phyloP scores from a whole-genome alignment of 2,888 invertebrate genomes.

The Netelia virgata region DNA sequence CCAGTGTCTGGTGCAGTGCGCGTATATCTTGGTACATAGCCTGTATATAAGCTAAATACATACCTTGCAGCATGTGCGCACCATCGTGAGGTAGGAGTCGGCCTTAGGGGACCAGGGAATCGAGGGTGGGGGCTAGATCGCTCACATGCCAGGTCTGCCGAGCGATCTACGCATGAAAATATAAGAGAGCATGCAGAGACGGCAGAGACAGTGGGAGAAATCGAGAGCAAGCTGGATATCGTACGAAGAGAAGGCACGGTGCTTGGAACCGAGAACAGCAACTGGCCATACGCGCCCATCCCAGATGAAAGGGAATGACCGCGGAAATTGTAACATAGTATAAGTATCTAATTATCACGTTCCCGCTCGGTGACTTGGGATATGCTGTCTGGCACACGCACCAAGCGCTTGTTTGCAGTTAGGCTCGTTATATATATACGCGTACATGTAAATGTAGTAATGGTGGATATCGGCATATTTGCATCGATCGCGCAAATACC shows the following conservation, averaged over 20 bases:
- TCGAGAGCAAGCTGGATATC: constrained; percentile 12
- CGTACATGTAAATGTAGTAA: not conserved
- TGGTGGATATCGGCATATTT: not conserved
- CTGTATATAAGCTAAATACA: constrained; percentile 7
- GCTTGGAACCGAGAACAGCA: constrained; percentile 38
- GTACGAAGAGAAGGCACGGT: not conserved
- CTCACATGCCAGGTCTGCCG: not conserved
- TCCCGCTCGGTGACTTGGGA: constrained; percentile 59
- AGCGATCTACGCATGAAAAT: constrained; percentile 37
- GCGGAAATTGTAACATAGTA: constrained; percentile 78
- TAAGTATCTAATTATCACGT: constrained; percentile 77
- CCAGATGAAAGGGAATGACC: constrained; percentile 77
- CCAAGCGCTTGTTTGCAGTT: constrained; percentile 25
- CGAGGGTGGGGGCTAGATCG: not conserved
- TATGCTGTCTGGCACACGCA: constrained; percentile 30
- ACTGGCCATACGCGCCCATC: constrained; percentile 11
- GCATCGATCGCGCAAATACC: not conserved
- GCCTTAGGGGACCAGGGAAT: constrained; percentile 7
- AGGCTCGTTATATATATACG: not conserved
- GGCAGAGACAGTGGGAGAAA: constrained; percentile 10
- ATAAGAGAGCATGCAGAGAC: constrained; percentile 6
- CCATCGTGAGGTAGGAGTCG: not conserved
- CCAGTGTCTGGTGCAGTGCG: constrained; percentile 35
- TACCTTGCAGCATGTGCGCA: constrained; percentile 36
- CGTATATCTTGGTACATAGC: constrained; percentile 26